These are phyloP conservation scores for Aegotheles bennettii DNA, from an alignment of 2,113 vertebrate genomes.

Conservation along the genomic window DNA sequence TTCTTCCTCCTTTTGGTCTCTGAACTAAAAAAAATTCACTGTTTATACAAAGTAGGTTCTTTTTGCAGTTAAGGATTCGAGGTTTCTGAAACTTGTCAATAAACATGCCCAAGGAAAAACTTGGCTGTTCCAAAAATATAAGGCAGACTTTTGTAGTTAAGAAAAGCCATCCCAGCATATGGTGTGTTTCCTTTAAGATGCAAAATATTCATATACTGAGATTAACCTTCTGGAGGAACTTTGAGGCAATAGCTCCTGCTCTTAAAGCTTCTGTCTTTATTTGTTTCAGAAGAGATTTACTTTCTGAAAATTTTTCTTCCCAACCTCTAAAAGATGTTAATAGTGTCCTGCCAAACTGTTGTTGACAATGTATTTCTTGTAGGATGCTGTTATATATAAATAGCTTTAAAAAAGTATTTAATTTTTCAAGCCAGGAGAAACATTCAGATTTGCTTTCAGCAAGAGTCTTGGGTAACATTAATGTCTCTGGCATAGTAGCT, in stretches of 20 bases:
- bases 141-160: constrained; percentile 1
- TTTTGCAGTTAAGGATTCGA: background rate
- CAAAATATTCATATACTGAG: constrained; percentile 28
- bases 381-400: constrained; percentile 14
- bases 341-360: constrained; percentile 2
- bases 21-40: background rate
- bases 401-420: background rate
- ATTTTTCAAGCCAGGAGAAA: background rate
- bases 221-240: constrained; percentile 38
- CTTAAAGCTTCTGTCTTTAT: background rate
- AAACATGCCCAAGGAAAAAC: background rate
- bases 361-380: constrained; percentile 9
- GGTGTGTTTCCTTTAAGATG: constrained; percentile 20
- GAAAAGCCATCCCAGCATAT: constrained; percentile 38
- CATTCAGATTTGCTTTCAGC: background rate
- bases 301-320: background rate
- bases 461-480: background rate
- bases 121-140: constrained; percentile 13
- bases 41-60: background rate
- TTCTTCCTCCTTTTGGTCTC: background rate
- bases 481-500: background rate
- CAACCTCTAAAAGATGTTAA: background rate
- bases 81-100: constrained; percentile 34
- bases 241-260: background rate
- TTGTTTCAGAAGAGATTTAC: background rate